A percentile compares a stretch with the other conserved stretches of the same genome.
Conservation (phyloP, 2,113 vertebrate genomes). For the Burhinus oedicnemus region DNA sequence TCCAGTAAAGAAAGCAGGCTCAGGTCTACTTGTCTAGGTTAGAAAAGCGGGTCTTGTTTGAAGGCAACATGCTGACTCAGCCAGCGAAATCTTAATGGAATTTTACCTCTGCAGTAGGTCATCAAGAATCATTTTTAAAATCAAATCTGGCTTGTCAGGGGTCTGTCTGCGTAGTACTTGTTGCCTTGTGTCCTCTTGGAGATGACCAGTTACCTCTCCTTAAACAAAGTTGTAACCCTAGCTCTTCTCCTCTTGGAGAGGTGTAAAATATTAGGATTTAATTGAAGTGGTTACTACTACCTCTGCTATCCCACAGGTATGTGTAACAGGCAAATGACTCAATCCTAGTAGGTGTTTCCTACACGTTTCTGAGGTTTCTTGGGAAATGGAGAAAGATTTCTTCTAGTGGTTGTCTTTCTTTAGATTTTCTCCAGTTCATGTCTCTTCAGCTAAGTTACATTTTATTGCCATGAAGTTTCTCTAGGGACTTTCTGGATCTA, state of each 20-base stretch:
- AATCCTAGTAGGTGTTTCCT: not conserved
- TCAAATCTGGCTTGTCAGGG: not conserved
- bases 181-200: not conserved
- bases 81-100: not conserved
- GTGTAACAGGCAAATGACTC: not conserved
- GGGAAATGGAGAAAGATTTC: not conserved
- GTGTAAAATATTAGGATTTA: not conserved
- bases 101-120: not conserved
- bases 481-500: not conserved
- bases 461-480: not conserved
- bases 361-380: not conserved
- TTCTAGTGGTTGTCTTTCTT: not conserved
- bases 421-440: not conserved
- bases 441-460: not conserved
- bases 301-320: not conserved
- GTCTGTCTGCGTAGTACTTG: not conserved
- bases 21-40: not conserved
- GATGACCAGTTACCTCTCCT: not conserved
- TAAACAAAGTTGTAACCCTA: not conserved
- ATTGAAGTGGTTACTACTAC: not conserved
- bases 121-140: not conserved
- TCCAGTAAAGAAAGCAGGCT: not conserved
- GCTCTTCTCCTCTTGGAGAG: not conserved
- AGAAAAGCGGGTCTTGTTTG: not conserved
- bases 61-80: not conserved